Evolutionary conservation across 2,113 vertebrate species (phyloP), one percentile per base, ranked within the genome.

Genomic region (Martes martes): DNA sequence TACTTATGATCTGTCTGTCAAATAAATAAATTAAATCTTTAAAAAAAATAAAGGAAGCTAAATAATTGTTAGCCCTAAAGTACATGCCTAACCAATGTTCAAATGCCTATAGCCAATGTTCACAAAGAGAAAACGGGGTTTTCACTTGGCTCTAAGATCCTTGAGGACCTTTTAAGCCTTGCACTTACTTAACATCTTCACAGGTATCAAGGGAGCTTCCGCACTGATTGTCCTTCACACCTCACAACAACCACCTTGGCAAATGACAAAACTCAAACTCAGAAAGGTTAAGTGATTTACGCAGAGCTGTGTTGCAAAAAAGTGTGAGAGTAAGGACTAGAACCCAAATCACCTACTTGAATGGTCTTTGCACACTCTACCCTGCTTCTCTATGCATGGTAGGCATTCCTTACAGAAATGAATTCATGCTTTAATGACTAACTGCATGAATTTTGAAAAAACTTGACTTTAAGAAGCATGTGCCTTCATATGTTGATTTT

Each of bases 151-250:
- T 92, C 19, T 90, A 39, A 63, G 59, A 83, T 93, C 63, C 82
- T 80, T 91, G 69, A 91, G 82, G 55, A 91, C 24, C 13, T 97
- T 67, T 89, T 15, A 36, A 69, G 16, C 7, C 55, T 91, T 93
- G n/a, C 13, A 71, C 36, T 79, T 89, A 36, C 61, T 93, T 91
- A 93, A 31, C 78, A 50, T 31, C 90, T 96, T 59, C 50, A 42
- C 28, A 69, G 21, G 61, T 82, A 86, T 59, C 52, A 71, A 33
- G 67, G 67, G 16, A 90, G 61, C 89, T 92, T 89, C 23, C 52
- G 82, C 31, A 52, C 92, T 71, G 90, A 6, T 71, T 94, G 31
- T 69, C 47, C 93, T 97, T 89, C 84, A 59, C 93, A 80, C 39
- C 52, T 84, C n/a, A 93, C 23, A 87, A 52, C n/a, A 95, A 57